Evolutionary conservation across 2,113 vertebrate species (phyloP).

Genomic region (Tautogolabrus adspersus): DNA sequence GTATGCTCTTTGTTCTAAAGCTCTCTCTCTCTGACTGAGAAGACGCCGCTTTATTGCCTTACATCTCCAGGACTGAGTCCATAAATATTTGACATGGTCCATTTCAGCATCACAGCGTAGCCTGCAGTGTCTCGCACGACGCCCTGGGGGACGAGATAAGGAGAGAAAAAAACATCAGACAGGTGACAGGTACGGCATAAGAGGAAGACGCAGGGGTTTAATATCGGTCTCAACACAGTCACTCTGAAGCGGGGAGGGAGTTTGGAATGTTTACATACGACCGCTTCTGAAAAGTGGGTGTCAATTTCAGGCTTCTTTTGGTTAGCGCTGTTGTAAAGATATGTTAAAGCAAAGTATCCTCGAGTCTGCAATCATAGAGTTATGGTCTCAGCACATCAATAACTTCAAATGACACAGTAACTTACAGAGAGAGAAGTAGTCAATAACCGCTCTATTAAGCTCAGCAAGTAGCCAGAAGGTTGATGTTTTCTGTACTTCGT

Average conservation of each 20-base stretch:
- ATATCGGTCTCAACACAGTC: conserved; percentile 30
- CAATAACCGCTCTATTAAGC: conserved; percentile 29
- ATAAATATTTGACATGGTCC: conserved; percentile 97
- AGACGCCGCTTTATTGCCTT: conserved; percentile 68
- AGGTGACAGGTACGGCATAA: conserved; percentile 17
- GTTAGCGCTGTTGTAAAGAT: not conserved
- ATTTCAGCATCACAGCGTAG: conserved; percentile 96
- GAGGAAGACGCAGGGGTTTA: conserved; percentile 3
- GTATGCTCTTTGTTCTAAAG: conserved; percentile 24
- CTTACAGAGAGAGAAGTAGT: not conserved
- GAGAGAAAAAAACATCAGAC: conserved; percentile 29
- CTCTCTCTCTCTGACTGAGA: conserved; percentile 3
- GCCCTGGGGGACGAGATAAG: conserved; percentile 83
- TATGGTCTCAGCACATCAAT: conserved; percentile 17
- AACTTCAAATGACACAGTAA: not conserved
- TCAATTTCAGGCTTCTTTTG: not conserved
- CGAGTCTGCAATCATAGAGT: not conserved
- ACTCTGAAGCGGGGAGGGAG: not conserved
- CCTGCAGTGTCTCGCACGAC: conserved; percentile 93
- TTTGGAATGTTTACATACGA: conserved; percentile 5
- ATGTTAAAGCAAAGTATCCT: not conserved
- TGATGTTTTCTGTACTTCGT: conserved; percentile 37
- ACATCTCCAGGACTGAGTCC: conserved; percentile 94
- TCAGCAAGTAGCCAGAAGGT: conserved; percentile 25
- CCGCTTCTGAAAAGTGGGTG: conserved; percentile 1